These are phyloP conservation scores for Eulemur macaco DNA, from an alignment of 2,113 vertebrate species.

Conservation along the genomic window DNA sequence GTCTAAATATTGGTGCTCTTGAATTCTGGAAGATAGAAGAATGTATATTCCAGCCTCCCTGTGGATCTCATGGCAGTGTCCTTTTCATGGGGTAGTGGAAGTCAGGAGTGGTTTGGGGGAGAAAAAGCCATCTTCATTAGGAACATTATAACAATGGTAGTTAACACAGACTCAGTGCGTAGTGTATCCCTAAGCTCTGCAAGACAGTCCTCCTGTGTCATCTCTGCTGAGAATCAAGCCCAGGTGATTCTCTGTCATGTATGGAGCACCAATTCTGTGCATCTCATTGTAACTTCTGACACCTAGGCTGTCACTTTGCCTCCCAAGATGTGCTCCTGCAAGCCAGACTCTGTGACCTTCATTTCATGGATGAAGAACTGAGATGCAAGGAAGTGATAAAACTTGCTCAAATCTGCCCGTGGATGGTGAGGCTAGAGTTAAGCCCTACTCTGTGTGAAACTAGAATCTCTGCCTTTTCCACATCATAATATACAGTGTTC, in stretches of 20 bases:
- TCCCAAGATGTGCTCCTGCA: background rate
- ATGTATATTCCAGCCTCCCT: background rate
- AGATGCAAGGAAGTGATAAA: background rate
- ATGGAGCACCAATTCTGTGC: background rate
- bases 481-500: background rate
- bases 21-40: background rate
- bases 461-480: background rate
- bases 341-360: background rate
- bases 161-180: background rate
- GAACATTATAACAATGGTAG: background rate
- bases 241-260: background rate
- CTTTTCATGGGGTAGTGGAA: background rate
- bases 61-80: background rate
- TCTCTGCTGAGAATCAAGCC: background rate
- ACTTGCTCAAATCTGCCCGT: background rate
- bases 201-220: background rate
- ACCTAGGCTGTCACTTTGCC: background rate
- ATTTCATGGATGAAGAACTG: background rate
- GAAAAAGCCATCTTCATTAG: background rate
- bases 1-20: background rate
- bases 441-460: background rate
- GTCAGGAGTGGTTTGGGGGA: background rate
- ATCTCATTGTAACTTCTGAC: background rate
- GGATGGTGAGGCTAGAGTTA: background rate
- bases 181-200: no score